Evolutionary conservation across 2,113 vertebrate species (phyloP).

Genomic region (Synchiropus splendidus): DNA sequence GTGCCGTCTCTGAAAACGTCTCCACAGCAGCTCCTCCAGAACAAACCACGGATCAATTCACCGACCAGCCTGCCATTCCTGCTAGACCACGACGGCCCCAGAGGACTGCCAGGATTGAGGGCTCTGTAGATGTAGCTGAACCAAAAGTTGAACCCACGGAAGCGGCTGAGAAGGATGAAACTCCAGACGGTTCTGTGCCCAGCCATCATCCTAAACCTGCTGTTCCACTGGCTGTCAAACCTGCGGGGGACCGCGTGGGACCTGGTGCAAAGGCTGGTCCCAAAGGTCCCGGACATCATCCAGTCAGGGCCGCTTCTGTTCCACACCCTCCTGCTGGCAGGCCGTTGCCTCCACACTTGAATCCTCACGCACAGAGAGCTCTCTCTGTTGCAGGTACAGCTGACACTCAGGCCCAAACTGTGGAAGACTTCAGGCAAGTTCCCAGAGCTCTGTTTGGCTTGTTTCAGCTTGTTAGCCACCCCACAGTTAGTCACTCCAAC

Average conservation of each 20-base stretch:
- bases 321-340: constrained; percentile 54
- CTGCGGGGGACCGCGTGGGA: constrained; percentile 7
- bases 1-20: constrained; percentile 9
- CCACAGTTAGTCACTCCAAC: too few species aligned
- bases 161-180: constrained; percentile 13
- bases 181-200: constrained; percentile 28
- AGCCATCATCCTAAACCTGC: constrained; percentile 26
- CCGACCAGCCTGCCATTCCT: constrained; percentile 9
- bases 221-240: constrained; percentile 12
- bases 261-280: constrained; percentile 22
- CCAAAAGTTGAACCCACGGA: constrained; percentile 31
- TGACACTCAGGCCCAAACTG: constrained; percentile 53
- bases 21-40: constrained; percentile 4
- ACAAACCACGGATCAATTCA: constrained; percentile 4
- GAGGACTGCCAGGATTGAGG: constrained; percentile 52
- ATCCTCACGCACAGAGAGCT: constrained; percentile 54
- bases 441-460: not conserved
- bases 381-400: constrained; percentile 64
- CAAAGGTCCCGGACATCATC: constrained; percentile 41
- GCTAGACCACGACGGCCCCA: constrained; percentile 50
- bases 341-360: constrained; percentile 43
- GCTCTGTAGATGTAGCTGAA: constrained; percentile 51
- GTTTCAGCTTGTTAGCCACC: constrained; percentile 1
- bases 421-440: constrained; percentile 68
- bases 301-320: constrained; percentile 64